Base-by-base conservation (phyloP, 2,797 vertebrate genomes). In the Gila robusta region DNA sequence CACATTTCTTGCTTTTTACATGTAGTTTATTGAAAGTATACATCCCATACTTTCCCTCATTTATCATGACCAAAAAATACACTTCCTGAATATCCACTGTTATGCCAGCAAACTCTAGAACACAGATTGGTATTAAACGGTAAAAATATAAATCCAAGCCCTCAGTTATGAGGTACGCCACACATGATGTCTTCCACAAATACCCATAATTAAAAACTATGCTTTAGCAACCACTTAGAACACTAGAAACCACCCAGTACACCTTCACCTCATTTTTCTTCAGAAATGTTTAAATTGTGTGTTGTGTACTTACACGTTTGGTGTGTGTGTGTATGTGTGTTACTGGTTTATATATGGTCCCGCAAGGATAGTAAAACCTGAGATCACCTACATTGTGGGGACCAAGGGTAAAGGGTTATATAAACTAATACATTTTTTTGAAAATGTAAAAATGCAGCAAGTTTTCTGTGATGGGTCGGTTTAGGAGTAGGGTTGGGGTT, bases 11-110 rank as follows among this genome's bases (percentile, higher is more conserved):
- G 41, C 2, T 67, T 77, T 74, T 77, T 52, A 76, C 28, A 77
- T 77, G 59, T 52, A 17, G 54, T 64, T 83, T 49, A 73, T 37
- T 37, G 19, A 41, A 83, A 62, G 69, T 64, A 35, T 56, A 76
- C 28, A 52, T 52, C 72, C 72, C 28, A 41, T 39, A 35, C 28
- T 28, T 64, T 56, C 3, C 14, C 10, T 83, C 26, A 64, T 73
- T 62, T 14, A 62, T 62, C 39, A n/a, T 39, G 28, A 39, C 23
- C 44, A 73, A 14, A 47, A 67, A 52, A 52, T 14, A 19, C 17
- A 16, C 52, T 62, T 62, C 56, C 11, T 64, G 14, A 80, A 44
- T 80, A 49, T 49, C 19, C 19, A 17, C 23, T 28, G 12, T 71
- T 72, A 41, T 32, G 35, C 2, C 49, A 37, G 32, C 47, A 39